A percentile compares a stretch with the other conserved stretches of the same genome.
These are phyloP conservation scores for Allolobophora icterica DNA, from an alignment of 2,888 invertebrate genomes.

Conservation along the genomic window DNA sequence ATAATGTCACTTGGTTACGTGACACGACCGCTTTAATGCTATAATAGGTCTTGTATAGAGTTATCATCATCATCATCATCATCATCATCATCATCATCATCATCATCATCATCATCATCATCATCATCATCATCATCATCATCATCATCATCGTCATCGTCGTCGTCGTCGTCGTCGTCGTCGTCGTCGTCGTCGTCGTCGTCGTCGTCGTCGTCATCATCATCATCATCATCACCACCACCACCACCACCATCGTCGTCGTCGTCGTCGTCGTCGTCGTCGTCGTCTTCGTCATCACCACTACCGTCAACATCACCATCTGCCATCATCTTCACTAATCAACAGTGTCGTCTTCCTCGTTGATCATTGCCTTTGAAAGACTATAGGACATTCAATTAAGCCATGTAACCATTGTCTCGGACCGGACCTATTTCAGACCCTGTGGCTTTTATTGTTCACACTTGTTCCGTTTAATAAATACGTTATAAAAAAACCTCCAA, in stretches of 20 bases:
- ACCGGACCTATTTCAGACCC: neutral
- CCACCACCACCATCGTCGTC: no score
- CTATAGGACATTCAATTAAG: neutral
- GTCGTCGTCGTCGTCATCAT: neutral
- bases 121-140: neutral
- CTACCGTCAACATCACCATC: neutral
- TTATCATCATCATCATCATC: neutral
- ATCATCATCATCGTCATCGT: neutral
- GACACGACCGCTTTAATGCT: neutral
- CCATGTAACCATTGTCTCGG: neutral
- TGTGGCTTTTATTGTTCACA: neutral
- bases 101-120: neutral
- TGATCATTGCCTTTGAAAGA: neutral
- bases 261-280: neutral
- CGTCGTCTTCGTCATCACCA: neutral
- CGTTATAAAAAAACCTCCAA: neutral
- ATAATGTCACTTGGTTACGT: neutral
- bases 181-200: neutral
- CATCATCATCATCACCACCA: neutral
- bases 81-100: neutral
- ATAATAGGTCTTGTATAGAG: neutral
- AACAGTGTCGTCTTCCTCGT: neutral
- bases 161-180: neutral
- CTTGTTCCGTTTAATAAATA: slow-evolving; percentile 11
- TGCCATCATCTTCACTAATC: neutral